Evolutionary conservation across 2,888 invertebrate genomes (phyloP).

Genomic region (Lottia gigantea): DNA sequence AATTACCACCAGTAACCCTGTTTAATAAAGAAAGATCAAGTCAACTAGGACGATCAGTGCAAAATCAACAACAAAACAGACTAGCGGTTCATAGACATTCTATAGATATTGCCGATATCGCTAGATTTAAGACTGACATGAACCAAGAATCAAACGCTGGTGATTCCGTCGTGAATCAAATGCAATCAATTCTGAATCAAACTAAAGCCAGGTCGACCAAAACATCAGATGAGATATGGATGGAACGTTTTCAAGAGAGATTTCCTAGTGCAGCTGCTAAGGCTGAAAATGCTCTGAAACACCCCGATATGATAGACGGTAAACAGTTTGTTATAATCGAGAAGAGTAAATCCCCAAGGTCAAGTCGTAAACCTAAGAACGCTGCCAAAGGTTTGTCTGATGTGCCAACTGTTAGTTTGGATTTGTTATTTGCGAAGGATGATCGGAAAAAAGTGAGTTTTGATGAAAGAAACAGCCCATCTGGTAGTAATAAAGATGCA

Average conservation of each 20-base stretch:
- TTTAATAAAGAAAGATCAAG: no score
- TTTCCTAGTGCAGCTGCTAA: background rate
- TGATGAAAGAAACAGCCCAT: background rate
- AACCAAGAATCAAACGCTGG: background rate
- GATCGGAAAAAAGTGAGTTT: background rate
- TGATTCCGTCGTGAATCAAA: background rate
- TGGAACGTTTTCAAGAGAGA: conserved; percentile 2
- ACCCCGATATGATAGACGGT: background rate
- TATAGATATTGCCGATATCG: background rate
- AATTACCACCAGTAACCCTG: no score
- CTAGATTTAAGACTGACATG: background rate
- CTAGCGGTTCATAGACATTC: background rate
- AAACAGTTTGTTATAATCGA: background rate
- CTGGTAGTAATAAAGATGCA: background rate
- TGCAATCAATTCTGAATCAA: conserved; percentile 5
- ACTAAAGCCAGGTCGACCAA: background rate
- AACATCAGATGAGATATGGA: background rate
- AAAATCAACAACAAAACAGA: no score
- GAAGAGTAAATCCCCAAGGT: background rate
- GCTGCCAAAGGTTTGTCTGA: background rate
- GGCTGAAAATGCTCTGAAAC: background rate
- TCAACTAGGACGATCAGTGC: no score
- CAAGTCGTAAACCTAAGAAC: background rate
- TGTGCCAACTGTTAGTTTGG: background rate
- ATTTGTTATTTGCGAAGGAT: background rate